Evolutionary conservation across 2,888 invertebrate genomes (phyloP), one percentile per base, ranked within the genome.

Genomic region (Drosophila mimetica): DNA sequence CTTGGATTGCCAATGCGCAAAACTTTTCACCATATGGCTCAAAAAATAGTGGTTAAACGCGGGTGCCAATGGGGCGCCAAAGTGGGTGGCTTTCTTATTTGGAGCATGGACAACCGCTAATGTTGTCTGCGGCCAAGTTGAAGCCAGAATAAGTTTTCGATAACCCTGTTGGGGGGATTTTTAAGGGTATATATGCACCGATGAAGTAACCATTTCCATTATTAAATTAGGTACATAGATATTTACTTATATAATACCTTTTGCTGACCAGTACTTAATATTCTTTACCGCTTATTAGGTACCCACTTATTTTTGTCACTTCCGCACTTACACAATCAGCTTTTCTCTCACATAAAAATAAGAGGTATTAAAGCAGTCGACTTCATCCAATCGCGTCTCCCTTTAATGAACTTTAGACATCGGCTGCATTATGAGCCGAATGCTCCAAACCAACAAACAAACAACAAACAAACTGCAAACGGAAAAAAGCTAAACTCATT

Each of bases 401-500:
- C 34, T 66, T 66, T 69, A 69, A 69, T 69, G 70, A 69, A 69
- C 47, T 69, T 69, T 69, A 30, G 22, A 47, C 54, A 58, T 51
- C 18, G 58, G 47, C 41, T 59, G 58, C 70, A 69, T 58, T 69
- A 53, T 69, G 59, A 59, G 70, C 16, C 30, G 11, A 51, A 51
- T 16, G 28, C 34, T 30, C 48, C 48, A 22, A 41, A 22, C 48
- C 16, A 41, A 22, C 41, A 20, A 41, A 20, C 51, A 47, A 50
- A 37, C 44, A 42, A 51, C 61, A 61, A 63, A 52, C 71, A 71
- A 66, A 55, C 54, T 48, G 42, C 66, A 48, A 66, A 54, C 36
- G 74, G 55, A 55, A 67, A 73, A 77, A 84, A 66, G 72, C 72
- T 73, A 86, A 83, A 83, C 83, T 83, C 82, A 83, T 83, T 81